Base-by-base conservation (phyloP, 1,140 invertebrate species). In the Forficula auricularia region DNA sequence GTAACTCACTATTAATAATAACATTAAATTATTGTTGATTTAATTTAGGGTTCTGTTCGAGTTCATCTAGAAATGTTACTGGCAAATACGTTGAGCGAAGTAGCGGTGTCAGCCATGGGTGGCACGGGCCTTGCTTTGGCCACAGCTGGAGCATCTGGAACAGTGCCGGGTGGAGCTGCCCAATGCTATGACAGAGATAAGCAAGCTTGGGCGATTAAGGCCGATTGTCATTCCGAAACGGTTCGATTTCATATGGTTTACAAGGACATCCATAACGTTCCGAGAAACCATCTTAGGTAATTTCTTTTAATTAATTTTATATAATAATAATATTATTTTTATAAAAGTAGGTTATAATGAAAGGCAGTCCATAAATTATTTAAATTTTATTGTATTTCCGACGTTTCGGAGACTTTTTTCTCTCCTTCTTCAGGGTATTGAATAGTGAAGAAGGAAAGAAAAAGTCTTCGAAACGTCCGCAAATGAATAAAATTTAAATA, bases 111-210 rank as follows among this genome's bases (percentile, higher is more conserved):
- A 40, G 47, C 47, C 18, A 46, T 13, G 14, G 38, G 31, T n/a
- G 38, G 38, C 19, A 19, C 2, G 3, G n/a, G 58, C 0, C 50
- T 58, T 2, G 58, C 57, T 50, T 49, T 2, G 50, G 39, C 14
- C 45, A 53, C 20, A 45, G 49, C 9, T 9, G 18, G 16, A 19
- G n/a, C 31, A 39, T 37, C 30, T 33, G 40, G 27, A 4, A 40
- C 18, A 42, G 12, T 27, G 22, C n/a, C 20, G 19, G 22, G 22
- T 6, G 22, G 22, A 6, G 22, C 22, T 6, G 22, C 77, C 0
- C 79, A 81, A 13, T 83, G 80, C 55, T 87, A 85, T 59, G 84
- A 89, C 58, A 64, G 80, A 1, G 83, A 88, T 55, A 85, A 86
- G 49, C 78, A 82, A 52, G 81, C 79, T 0, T 90, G 85, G 85